Base-by-base conservation (phyloP, 2,888 invertebrate genomes). In the Harpagoxenus sublaevis region DNA sequence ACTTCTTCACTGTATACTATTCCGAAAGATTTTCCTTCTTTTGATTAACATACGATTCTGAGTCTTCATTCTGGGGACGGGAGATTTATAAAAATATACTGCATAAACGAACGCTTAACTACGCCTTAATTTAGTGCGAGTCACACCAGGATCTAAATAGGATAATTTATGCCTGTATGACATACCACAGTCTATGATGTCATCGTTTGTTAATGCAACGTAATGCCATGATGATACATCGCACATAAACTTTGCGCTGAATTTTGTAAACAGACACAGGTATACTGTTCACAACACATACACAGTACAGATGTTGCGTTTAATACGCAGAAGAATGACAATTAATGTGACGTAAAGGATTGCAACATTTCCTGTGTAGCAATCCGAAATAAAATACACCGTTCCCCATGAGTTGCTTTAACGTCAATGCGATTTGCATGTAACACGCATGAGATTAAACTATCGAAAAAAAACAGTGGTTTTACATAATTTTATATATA, bases 151-250 rank as follows among this genome's bases (percentile, higher is more conserved):
- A 15, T 66, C 39, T 5, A 42, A 55, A 74, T 23, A 28, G 18
- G 10, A 60, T 74, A 31, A 74, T 45, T 31, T n/a, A 45, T 74
- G 60, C 28, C 15, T 15, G 3, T 23, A 55, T 9, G 53, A 23
- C 8, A 23, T 53, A n/a, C 48, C 15, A 39, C 5, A 23, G 42
- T 31, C 6, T 18, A 57, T 28, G 57, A 60, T 18, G 4, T 73
- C 57, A 73, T 42, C 31, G 45, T 60, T 74, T 60, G 55, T 57
- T 55, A 42, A 73, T 73, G 73, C 6, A 35, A 70, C n/a, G n/a
- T 60, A 28, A 28, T 5, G 60, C 23, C 28, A 57, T 28, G 15
- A 60, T 60, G n/a, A 45, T 55, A 48, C 31, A 51, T 71, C 10
- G 23, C 31, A 6, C 53, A 55, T 42, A 15, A 60, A 45, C n/a